phyloP scores from a whole-genome alignment of 1,140 invertebrate species.

The Phthorimaea operculella region DNA sequence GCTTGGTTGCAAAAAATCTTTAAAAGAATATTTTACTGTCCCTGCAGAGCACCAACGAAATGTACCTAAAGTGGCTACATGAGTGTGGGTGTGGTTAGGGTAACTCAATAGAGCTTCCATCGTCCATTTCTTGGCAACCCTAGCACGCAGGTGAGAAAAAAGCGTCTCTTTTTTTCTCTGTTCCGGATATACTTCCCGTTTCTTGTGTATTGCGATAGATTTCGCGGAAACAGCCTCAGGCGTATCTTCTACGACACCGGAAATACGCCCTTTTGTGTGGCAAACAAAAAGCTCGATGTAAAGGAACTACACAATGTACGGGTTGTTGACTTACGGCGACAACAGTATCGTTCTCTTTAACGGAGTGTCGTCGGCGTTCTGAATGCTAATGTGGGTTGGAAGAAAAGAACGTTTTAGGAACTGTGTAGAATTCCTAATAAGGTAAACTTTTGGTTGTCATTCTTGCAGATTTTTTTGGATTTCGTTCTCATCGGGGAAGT shows the following conservation, averaged over 20 bases:
- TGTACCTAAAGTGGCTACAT: too few species aligned
- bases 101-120: not conserved
- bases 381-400: slow-evolving; percentile 37
- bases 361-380: slow-evolving; percentile 22
- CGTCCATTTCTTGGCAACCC: slow-evolving; percentile 22
- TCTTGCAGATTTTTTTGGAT: too few species aligned
- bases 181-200: slow-evolving; percentile 63
- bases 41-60: too few species aligned
- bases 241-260: slow-evolving; percentile 42
- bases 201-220: slow-evolving; percentile 59
- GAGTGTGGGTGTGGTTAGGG: too few species aligned
- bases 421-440: slow-evolving; percentile 31
- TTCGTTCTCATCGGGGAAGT: too few species aligned
- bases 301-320: slow-evolving; percentile 33
- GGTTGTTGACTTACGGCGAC: slow-evolving; percentile 49
- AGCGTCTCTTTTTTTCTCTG: slow-evolving; percentile 42
- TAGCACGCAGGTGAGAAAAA: slow-evolving; percentile 36
- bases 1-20: too few species aligned
- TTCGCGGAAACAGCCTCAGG: slow-evolving; percentile 51
- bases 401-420: slow-evolving; percentile 28
- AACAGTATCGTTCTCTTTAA: slow-evolving; percentile 37
- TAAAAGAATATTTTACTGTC: too few species aligned
- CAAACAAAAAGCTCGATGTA: slow-evolving; percentile 38
- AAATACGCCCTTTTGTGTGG: slow-evolving; percentile 58
- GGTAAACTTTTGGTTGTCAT: slow-evolving; percentile 4